A percentile compares a stretch with the other conserved stretches of the same genome.
phyloP scores from a whole-genome alignment of 2,113 vertebrate species.

The Rynchops niger region DNA sequence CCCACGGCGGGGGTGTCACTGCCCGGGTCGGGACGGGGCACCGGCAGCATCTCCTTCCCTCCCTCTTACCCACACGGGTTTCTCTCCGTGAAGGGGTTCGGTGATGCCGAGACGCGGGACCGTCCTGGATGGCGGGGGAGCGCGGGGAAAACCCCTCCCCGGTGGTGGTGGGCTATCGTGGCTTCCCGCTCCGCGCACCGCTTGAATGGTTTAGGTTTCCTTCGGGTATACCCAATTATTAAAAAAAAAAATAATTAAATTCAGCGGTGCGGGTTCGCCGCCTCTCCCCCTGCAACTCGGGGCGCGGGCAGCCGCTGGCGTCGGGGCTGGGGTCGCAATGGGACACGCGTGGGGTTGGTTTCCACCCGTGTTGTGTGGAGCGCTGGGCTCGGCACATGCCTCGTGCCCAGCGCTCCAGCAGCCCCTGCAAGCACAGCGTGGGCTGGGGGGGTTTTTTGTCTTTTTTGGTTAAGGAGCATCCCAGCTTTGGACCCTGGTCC shows the following conservation, averaged over 20 bases:
- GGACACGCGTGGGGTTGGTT: fast-evolving
- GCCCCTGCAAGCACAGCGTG: fast-evolving
- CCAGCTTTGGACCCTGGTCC: fast-evolving
- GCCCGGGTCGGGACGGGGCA: fast-evolving
- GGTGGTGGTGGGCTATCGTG: fast-evolving
- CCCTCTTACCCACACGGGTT: not conserved
- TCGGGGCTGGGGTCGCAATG: fast-evolving
- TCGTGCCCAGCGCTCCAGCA: not conserved
- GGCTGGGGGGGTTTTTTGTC: no score
- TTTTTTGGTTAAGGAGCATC: not conserved
- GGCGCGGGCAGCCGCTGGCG: fast-evolving
- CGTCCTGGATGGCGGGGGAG: not conserved
- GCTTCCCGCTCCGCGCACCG: not conserved
- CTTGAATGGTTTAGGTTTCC: fast-evolving
- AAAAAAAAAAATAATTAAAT: not conserved
- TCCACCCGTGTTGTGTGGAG: fast-evolving
- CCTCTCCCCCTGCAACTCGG: not conserved
- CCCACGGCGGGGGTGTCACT: fast-evolving
- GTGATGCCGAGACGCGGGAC: fast-evolving
- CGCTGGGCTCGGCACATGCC: not conserved
- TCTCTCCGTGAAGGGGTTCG: fast-evolving
- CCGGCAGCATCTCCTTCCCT: fast-evolving
- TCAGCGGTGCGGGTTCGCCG: fast-evolving
- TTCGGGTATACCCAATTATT: fast-evolving
- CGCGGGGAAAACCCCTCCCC: no score